A percentile compares a stretch with the other conserved stretches of the same genome.
Evolutionary conservation across 2,113 vertebrate genomes (phyloP).

Genomic region (Candoia aspera): DNA sequence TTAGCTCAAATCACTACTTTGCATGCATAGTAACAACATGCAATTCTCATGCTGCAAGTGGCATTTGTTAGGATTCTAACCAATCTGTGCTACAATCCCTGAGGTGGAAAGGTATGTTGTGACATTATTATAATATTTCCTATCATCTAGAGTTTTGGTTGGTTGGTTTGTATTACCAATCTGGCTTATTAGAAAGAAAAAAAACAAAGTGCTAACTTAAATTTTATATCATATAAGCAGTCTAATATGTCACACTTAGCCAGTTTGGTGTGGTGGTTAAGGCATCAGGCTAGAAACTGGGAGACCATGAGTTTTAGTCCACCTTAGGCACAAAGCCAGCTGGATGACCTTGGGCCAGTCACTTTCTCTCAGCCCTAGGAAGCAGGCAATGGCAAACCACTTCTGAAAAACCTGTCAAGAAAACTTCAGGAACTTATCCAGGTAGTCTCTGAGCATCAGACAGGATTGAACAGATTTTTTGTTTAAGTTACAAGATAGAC

Average conservation of each 20-base stretch:
- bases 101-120: not conserved
- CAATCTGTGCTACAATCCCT: not conserved
- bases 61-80: not conserved
- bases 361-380: too few species aligned
- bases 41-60: not conserved
- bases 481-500: not conserved
- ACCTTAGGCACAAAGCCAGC: too few species aligned
- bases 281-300: too few species aligned
- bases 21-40: not conserved
- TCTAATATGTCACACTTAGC: not conserved
- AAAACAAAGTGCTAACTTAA: not conserved
- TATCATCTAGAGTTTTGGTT: not conserved
- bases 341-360: too few species aligned
- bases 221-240: not conserved
- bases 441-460: too few species aligned
- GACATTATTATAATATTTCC: not conserved
- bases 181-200: not conserved
- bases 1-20: not conserved
- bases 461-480: too few species aligned
- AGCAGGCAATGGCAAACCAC: too few species aligned
- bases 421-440: too few species aligned
- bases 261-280: too few species aligned
- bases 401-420: too few species aligned
- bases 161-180: not conserved
- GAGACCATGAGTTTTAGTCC: too few species aligned